Base-by-base conservation (phyloP, 1,140 invertebrate species). In the Brachystomella parvula region DNA sequence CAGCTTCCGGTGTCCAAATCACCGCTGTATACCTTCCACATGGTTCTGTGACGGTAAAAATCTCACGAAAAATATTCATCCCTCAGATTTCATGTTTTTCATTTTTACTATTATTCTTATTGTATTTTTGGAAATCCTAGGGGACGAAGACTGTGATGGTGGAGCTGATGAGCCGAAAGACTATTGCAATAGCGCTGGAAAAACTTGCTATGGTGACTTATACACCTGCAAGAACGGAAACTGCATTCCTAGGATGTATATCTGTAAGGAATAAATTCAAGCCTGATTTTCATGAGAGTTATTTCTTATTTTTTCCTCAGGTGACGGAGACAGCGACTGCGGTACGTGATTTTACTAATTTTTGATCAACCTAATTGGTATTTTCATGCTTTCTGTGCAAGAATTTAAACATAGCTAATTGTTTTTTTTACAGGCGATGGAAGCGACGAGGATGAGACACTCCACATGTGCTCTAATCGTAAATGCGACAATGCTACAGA, bases 141-240 rank as follows among this genome's bases (percentile, higher is more conserved):
- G 89, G 0, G 90, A 93, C 75, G 87, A 91, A 71, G 90, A 96
- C 76, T 95, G 92, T 75, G 86, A 90, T 0, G 92, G 94, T 76
- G 87, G 87, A 0, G 88, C 88, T 6, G 92, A 96, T 74, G 92
- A 75, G 49, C 77, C 77, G 1, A 69, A 71, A 28, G 77, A 77
- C 29, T 94, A 95, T 76, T 96, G 92, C 75, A 90, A 92, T 73
- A 90, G 88, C 19, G 92, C 94, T 76, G 92, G 91, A n/a, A 83
- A 92, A 70, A 96, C 92, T 0, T 98, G 95, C 76, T 95, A 94
- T 71, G 90, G 93, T 0, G 93, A 96, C 77, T 79, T 95, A 0
- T 97, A 96, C 75, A 95, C 93, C 0, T 98, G 96, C 75, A 90
- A 92, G 74, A 97, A 97, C 78, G 94, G 94, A 3, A 96, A 95